These are phyloP conservation scores for Rotaria socialis DNA, from an alignment of 2,888 invertebrate genomes.

Conservation along the genomic window DNA sequence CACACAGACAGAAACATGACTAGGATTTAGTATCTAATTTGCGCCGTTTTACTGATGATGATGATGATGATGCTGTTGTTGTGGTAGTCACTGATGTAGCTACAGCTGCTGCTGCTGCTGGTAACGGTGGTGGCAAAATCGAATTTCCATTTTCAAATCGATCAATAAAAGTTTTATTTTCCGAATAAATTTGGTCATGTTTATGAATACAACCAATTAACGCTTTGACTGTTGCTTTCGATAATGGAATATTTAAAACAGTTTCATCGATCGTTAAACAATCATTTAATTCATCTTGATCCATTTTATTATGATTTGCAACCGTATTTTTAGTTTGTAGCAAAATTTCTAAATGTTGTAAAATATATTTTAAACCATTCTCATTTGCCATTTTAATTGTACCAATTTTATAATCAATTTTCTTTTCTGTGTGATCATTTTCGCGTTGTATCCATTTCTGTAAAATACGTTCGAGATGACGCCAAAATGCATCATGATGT, in stretches of 20 bases:
- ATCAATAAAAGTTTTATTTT: conserved; percentile 13
- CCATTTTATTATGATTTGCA: not conserved
- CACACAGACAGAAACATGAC: not conserved
- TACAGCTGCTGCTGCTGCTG: not conserved
- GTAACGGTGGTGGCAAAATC: conserved; percentile 1
- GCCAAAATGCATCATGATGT: conserved; percentile 18
- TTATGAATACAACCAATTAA: conserved; percentile 14
- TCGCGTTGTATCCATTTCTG: conserved; percentile 35
- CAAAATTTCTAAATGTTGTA: conserved; percentile 30
- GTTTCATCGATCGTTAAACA: not conserved
- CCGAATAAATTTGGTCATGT: not conserved
- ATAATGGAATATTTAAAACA: not conserved
- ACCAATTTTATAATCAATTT: conserved; percentile 33
- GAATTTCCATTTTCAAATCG: conserved; percentile 17
- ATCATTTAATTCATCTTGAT: conserved; percentile 12
- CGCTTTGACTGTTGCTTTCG: not conserved
- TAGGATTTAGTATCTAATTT: conserved; percentile 29
- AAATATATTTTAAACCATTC: conserved; percentile 19
- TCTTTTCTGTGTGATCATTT: conserved; percentile 11
- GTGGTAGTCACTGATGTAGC: not conserved
- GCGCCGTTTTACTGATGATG: not conserved
- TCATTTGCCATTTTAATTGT: conserved; percentile 20
- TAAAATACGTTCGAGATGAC: conserved; percentile 9
- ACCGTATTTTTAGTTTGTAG: not conserved
- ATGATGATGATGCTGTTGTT: not conserved